Base-by-base conservation (phyloP, 2,797 vertebrate species). In the Perodicticus potto region DNA sequence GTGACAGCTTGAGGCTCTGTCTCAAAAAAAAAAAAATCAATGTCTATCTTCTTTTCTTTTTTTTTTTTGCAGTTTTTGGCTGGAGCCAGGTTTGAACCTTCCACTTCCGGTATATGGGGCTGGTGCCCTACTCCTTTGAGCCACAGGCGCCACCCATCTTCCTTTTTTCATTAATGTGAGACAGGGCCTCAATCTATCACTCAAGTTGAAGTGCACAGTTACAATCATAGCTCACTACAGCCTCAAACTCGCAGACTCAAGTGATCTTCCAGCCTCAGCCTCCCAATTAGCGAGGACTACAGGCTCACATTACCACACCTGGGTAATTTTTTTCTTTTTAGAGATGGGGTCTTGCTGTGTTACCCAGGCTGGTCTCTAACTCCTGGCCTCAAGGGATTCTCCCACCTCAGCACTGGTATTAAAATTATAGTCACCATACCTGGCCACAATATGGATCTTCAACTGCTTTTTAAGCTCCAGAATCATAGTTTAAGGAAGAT, bases 401-500 rank as follows among this genome's bases (percentile, higher is more conserved):
- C 65, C 65, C 65, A n/a, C 32, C 65, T 67, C 17, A 67, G 65
- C 65, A 67, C 65, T 67, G 32, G 32, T 32, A 67, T 67, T 67
- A 67, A 17, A 67, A n/a, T 67, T 32, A 67, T 67, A 67, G 17
- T n/a, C 16, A 67, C 17, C 32, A 67, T 8, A n/a, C 32, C 17
- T 2, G 3, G 65, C 17, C 32, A 67, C 72, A 40, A 14, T 65
- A 40, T n/a, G 10, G 67, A 85, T 59, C 72, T 76, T 87, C 59
- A 25, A 57, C 67, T 72, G 78, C 25, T 29, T 92, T 61, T 86
- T 59, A 90, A 61, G 43, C 27, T 88, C 49, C 22, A 85, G n/a
- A 74, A 83, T 67, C 84, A 65, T 14, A 91, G 25, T 29, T 1
- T 69, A 80, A 55, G 43, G 86, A 91, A 96, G 45, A 93, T 43